Percentiles rank a stretch among this genome's conserved stretches.
Conservation (phyloP, 2,797 vertebrate genomes). For the Coreius guichenoti region DNA sequence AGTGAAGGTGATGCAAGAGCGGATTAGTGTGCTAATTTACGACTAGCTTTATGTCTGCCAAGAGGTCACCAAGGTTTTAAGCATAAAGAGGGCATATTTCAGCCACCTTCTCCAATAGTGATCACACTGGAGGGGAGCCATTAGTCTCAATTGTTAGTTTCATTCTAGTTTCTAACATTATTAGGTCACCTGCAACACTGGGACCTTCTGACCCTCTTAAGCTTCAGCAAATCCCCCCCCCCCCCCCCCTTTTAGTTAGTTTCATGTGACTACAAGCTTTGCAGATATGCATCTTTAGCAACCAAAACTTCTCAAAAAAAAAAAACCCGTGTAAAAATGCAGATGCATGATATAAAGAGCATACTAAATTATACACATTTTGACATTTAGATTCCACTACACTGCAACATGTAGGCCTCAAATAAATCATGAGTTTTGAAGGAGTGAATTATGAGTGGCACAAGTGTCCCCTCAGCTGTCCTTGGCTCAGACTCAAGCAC, state of each 20-base stretch:
- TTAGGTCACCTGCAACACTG: neutral
- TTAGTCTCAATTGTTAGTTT: neutral
- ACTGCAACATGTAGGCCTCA: neutral
- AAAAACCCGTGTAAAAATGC: neutral
- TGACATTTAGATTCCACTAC: neutral
- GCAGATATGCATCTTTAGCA: neutral
- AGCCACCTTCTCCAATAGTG: neutral
- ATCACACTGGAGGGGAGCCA: neutral
- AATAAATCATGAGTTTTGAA: neutral
- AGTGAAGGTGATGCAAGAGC: conserved; percentile 34
- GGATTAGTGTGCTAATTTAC: conserved; percentile 33
- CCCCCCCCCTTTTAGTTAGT: neutral
- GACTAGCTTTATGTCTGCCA: conserved; percentile 6
- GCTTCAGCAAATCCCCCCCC: neutral
- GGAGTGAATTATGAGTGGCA: conserved; percentile 49
- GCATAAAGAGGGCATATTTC: neutral
- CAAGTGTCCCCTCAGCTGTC: conserved; percentile 64
- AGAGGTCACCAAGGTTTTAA: conserved; percentile 3
- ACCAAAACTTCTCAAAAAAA: neutral
- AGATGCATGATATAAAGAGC: neutral
- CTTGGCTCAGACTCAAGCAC: conserved; percentile 68
- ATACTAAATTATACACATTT: no score
- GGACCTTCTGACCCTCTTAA: neutral
- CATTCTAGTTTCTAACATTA: neutral
- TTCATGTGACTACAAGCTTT: neutral